Evolutionary conservation across 2,797 vertebrate genomes (phyloP).

Genomic region (Cuculus canorus): DNA sequence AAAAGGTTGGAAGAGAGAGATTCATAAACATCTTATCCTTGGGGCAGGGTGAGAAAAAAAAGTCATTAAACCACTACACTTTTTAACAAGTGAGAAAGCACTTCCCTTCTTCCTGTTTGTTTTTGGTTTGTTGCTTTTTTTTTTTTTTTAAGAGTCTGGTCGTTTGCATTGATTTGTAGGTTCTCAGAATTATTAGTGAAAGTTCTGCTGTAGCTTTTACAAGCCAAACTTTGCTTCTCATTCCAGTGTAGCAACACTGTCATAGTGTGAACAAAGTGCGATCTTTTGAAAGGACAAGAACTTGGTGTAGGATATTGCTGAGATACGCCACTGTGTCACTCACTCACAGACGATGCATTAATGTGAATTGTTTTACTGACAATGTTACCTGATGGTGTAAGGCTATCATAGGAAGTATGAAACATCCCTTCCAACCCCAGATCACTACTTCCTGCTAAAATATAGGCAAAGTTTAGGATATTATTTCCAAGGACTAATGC

Average conservation of each 20-base stretch:
- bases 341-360: background rate
- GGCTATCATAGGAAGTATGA: background rate
- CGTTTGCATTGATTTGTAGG: background rate
- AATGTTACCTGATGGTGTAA: background rate
- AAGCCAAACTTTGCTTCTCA: background rate
- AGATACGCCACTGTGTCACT: background rate
- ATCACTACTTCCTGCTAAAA: background rate
- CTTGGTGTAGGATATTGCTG: background rate
- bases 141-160: background rate
- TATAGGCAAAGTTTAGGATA: background rate
- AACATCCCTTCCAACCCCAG: background rate
- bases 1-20: background rate
- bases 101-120: background rate
- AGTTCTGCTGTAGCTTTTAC: background rate
- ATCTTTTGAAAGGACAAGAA: background rate
- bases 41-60: background rate
- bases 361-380: background rate
- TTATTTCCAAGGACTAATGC: background rate
- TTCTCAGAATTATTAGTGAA: background rate
- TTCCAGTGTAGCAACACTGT: background rate
- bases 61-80: background rate
- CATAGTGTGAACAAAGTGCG: rapidly evolving
- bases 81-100: background rate
- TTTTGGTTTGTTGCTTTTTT: too few relatives aligned
- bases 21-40: background rate